Conservation (phyloP, 2,113 vertebrate genomes). For the Porphyrio hochstetteri region DNA sequence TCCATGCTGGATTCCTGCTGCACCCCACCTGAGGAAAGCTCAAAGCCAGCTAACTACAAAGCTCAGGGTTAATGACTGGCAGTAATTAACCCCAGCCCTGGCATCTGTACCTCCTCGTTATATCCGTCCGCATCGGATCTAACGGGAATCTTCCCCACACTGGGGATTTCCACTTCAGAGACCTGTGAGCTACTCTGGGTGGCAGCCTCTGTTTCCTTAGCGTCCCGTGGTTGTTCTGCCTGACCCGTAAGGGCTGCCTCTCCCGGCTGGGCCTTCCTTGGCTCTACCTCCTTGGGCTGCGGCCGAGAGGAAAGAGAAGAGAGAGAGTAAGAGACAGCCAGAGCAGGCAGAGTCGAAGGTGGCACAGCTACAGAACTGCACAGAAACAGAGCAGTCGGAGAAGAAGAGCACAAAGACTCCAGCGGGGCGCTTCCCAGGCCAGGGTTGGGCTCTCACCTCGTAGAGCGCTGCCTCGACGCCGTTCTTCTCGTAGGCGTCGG, state of each 20-base stretch:
- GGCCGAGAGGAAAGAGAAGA: conserved; percentile 45
- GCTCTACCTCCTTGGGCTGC: conserved; percentile 70
- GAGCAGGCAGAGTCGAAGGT: not conserved
- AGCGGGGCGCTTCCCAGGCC: fast-evolving
- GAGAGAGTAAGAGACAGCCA: conserved; percentile 19
- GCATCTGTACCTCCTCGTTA: conserved; percentile 91
- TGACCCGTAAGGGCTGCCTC: conserved; percentile 62
- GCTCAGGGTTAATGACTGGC: not conserved
- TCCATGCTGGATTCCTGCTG: not conserved
- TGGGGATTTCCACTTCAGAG: conserved; percentile 95
- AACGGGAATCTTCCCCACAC: conserved; percentile 93
- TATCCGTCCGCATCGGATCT: conserved; percentile 92
- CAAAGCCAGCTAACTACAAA: not conserved
- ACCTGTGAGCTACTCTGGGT: conserved; percentile 80
- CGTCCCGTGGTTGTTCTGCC: conserved; percentile 59
- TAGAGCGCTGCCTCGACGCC: conserved; percentile 67
- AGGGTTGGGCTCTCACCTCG: conserved; percentile 59
- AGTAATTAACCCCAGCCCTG: not conserved
- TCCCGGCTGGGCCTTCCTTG: conserved; percentile 34
- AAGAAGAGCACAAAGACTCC: not conserved
- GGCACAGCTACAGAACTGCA: not conserved
- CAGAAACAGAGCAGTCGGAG: not conserved
- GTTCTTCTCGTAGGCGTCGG: conserved; percentile 51
- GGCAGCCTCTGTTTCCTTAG: conserved; percentile 49
- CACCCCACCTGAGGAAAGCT: not conserved